Evolutionary conservation across 2,113 vertebrate species (phyloP).

Genomic region (Cyprinodon brontotheroides): DNA sequence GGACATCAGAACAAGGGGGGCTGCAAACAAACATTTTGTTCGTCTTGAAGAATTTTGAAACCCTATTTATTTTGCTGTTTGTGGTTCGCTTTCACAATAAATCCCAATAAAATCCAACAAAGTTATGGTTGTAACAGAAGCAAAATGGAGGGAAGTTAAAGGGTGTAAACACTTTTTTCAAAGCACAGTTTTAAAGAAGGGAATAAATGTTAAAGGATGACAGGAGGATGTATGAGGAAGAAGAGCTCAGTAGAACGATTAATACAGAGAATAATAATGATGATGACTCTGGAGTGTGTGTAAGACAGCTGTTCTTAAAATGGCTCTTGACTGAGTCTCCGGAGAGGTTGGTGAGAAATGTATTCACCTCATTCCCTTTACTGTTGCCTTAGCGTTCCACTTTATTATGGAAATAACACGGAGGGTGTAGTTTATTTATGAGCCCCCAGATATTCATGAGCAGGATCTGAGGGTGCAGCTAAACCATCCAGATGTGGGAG

Average conservation of each 20-base stretch:
- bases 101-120: neutral
- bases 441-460: slow-evolving; percentile 28
- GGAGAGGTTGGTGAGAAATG: slow-evolving; percentile 42
- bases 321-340: slow-evolving; percentile 47
- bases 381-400: slow-evolving; percentile 41
- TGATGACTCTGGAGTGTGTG: slow-evolving; percentile 32
- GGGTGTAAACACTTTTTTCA: neutral
- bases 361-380: slow-evolving; percentile 58
- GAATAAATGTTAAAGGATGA: neutral
- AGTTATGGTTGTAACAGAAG: neutral
- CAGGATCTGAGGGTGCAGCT: neutral
- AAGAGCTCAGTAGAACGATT: neutral
- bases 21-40: neutral
- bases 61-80: neutral
- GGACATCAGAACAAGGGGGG: neutral
- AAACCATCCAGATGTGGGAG: slow-evolving; percentile 4
- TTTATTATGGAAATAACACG: slow-evolving; percentile 42
- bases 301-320: slow-evolving; percentile 64
- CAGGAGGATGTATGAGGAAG: neutral
- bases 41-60: neutral
- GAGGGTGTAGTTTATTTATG: slow-evolving; percentile 35
- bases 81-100: neutral
- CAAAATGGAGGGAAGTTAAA: neutral
- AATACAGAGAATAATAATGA: slow-evolving; percentile 22
- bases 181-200: neutral